Evolutionary conservation across 2,797 vertebrate genomes (phyloP).

Genomic region (Amphiprion clarkii): DNA sequence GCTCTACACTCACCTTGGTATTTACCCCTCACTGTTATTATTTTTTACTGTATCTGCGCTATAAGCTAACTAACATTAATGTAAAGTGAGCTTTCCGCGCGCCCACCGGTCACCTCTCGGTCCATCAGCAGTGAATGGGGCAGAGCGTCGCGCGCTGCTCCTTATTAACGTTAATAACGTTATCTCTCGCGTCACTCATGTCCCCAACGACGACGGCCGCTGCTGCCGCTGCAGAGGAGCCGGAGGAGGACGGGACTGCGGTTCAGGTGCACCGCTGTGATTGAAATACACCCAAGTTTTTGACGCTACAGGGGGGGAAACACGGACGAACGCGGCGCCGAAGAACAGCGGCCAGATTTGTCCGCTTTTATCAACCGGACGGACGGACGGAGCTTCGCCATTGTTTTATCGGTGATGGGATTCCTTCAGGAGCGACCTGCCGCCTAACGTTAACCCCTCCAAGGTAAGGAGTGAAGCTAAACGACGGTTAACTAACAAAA

Average conservation of each 20-base stretch:
- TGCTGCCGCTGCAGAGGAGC: slow-evolving; percentile 32
- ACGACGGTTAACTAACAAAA: slow-evolving; percentile 45
- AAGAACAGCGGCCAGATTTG: slow-evolving; percentile 14
- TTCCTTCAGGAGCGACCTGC: slow-evolving; percentile 65
- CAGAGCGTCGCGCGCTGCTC: slow-evolving; percentile 56
- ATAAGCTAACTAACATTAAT: not conserved
- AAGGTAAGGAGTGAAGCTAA: slow-evolving; percentile 68
- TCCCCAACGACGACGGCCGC: slow-evolving; percentile 52
- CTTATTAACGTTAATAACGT: slow-evolving; percentile 80
- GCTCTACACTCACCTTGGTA: too few species aligned
- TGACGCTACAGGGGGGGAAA: not conserved
- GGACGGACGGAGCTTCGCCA: slow-evolving; percentile 22
- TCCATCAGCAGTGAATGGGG: slow-evolving; percentile 22
- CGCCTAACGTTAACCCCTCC: slow-evolving; percentile 37
- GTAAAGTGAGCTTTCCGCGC: not conserved
- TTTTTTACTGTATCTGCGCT: too few species aligned
- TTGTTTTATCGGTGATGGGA: slow-evolving; percentile 52
- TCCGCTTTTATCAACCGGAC: not conserved
- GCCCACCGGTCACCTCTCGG: slow-evolving; percentile 33
- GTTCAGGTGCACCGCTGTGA: slow-evolving; percentile 76
- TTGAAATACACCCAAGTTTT: slow-evolving; percentile 61
- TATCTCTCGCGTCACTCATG: slow-evolving; percentile 79
- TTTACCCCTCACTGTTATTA: too few species aligned
- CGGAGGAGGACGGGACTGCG: slow-evolving; percentile 57
- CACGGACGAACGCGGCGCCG: not conserved